These are phyloP conservation scores for Conus ventricosus DNA, from an alignment of 1,140 invertebrate species.

Conservation along the genomic window DNA sequence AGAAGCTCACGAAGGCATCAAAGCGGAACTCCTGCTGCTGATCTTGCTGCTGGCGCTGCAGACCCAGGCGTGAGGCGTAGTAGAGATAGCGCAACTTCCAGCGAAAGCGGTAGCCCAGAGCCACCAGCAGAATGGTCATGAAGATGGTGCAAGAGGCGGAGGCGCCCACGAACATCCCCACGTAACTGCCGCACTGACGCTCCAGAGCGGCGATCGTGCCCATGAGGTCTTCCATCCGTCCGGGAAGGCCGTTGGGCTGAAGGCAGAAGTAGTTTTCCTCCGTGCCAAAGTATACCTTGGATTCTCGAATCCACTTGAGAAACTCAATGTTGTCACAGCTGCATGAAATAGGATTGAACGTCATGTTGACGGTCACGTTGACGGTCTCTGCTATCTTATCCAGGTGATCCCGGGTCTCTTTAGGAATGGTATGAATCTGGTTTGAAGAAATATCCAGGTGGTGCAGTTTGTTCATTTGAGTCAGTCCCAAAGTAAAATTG, in stretches of 20 bases:
- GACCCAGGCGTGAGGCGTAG: conserved; percentile 47
- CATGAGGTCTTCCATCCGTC: conserved; percentile 19
- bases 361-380: conserved; percentile 43
- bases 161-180: conserved; percentile 31
- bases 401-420: neutral
- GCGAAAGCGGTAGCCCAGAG: conserved; percentile 48
- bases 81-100: conserved; percentile 61
- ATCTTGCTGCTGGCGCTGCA: conserved; percentile 6
- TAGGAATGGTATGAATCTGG: conserved; percentile 20
- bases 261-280: conserved; percentile 37
- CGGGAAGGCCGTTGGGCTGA: conserved; percentile 12
- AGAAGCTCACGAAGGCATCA: conserved; percentile 60
- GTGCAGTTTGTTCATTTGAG: conserved; percentile 34
- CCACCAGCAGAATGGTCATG: conserved; percentile 30
- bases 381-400: neutral
- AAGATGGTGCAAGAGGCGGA: conserved; percentile 1
- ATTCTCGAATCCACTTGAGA: conserved; percentile 46
- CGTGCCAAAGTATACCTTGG: conserved; percentile 12
- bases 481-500: conserved; percentile 31
- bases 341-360: conserved; percentile 42
- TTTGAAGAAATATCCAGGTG: conserved; percentile 43
- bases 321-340: conserved; percentile 48
- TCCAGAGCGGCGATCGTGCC: conserved; percentile 37
- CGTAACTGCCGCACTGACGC: conserved; percentile 36
- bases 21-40: conserved; percentile 35